These are phyloP conservation scores for Microcebus jonahi DNA, from an alignment of 2,113 vertebrate genomes.

Conservation along the genomic window DNA sequence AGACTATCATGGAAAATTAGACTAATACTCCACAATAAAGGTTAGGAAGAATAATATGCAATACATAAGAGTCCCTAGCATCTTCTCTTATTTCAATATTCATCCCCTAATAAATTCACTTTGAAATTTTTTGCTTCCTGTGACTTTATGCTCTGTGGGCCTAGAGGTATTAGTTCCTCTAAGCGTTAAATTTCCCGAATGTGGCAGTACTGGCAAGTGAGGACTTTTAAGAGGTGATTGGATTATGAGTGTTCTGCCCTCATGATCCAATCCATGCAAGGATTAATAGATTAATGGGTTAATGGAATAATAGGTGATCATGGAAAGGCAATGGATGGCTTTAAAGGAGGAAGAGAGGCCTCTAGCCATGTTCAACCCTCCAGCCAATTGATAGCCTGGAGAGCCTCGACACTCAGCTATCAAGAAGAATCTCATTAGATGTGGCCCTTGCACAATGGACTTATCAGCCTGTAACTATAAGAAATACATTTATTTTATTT, in stretches of 20 bases:
- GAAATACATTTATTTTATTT: neutral
- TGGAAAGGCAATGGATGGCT: neutral
- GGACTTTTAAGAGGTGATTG: neutral
- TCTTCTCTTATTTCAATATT: neutral
- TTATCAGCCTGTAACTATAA: neutral
- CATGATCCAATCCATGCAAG: neutral
- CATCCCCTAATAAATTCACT: neutral
- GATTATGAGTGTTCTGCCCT: neutral
- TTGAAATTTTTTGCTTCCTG: neutral
- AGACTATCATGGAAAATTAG: neutral
- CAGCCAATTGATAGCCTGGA: neutral
- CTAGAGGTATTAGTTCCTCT: too few relatives aligned
- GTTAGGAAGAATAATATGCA: neutral
- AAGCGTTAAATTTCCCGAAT: too few relatives aligned
- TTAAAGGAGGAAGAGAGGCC: neutral
- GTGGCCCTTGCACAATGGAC: neutral
- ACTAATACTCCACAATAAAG: neutral
- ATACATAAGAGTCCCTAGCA: neutral
- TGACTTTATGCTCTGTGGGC: too few relatives aligned
- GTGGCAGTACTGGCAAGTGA: neutral
- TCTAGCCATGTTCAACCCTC: neutral
- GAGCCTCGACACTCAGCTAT: neutral
- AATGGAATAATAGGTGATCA: neutral
- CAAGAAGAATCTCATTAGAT: neutral
- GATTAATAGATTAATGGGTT: neutral